Conservation (phyloP, 2,888 invertebrate genomes). For the Anodontia alba region DNA sequence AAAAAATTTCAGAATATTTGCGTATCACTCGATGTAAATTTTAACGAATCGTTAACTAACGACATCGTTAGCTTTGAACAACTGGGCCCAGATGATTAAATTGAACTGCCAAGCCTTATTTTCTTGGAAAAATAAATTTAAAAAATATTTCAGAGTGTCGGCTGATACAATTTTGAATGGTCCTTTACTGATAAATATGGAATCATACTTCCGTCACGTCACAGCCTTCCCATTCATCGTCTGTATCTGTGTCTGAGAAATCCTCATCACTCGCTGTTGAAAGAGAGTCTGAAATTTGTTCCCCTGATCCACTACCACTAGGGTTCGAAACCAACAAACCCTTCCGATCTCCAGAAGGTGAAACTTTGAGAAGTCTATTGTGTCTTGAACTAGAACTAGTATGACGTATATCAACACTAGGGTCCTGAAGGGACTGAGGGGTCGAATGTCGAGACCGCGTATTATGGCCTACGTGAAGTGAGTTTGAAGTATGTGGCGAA, state of each 20-base stretch:
- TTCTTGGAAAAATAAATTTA: too few relatives aligned
- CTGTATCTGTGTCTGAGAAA: slow-evolving; percentile 78
- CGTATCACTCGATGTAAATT: too few relatives aligned
- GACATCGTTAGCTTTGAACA: too few relatives aligned
- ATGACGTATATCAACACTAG: background rate
- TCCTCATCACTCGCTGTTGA: slow-evolving; percentile 68
- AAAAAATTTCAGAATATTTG: too few relatives aligned
- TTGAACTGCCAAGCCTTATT: too few relatives aligned
- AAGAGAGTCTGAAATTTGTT: background rate
- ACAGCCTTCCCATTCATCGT: slow-evolving; percentile 80
- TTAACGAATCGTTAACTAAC: too few relatives aligned
- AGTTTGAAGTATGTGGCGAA: background rate
- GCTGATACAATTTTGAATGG: too few relatives aligned
- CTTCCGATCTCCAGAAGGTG: slow-evolving; percentile 33
- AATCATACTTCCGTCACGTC: slow-evolving; percentile 76
- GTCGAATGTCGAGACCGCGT: background rate
- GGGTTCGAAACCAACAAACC: slow-evolving; percentile 16
- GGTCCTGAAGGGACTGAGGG: background rate
- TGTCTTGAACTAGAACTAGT: background rate
- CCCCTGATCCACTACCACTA: slow-evolving; percentile 31
- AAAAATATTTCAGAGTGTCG: too few relatives aligned
- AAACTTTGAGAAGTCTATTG: slow-evolving; percentile 18
- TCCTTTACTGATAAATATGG: too few relatives aligned
- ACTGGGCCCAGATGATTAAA: too few relatives aligned
- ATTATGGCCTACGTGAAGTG: background rate